Base-by-base conservation (phyloP, 2,113 vertebrate species). In the Nothocercus nigrocapillus region DNA sequence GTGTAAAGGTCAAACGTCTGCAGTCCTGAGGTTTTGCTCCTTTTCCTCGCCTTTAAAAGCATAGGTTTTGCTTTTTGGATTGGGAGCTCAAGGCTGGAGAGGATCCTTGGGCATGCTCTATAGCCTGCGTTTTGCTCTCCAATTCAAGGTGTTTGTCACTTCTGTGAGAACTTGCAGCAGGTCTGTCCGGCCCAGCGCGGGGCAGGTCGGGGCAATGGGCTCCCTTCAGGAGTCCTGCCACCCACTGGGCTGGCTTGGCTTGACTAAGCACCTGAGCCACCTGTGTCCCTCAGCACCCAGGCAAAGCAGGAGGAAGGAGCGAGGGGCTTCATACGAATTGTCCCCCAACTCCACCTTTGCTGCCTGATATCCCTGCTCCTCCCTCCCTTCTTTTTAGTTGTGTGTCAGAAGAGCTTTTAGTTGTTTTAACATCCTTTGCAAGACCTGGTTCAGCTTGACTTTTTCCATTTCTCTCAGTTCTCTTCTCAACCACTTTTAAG, bases 201-300 rank as follows among this genome's bases (percentile, higher is more conserved):
- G 32, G 5, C 8, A 3, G 61, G 36, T 22, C 44, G 4, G 66
- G 53, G 69, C n/a, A 67, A 11, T 0, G 1, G 21, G 42, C 7
- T 5, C 27, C 70, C 5, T 7, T 74, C 19, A 45, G 21, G 76
- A 27, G 21, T 44, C 7, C 68, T 2, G 30, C 0, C 9, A 2
- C 0, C 1, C 0, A 0, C 2, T 64, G 59, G 11, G 38, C n/a
- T 40, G 2, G 0, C 74, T 14, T 3, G 69, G 47, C 42, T 40
- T 44, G 56, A 17, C 11, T 27, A n/a, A 5, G 59, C 45, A 36
- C 6, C 0, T 19, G n/a, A 11, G 28, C 1, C 4, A 1, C 7
- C 75, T 30, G 0, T 0, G 18, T 11, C 11, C 25, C 11, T 7
- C 17, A 27, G 47, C 30, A 38, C 38, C 53, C 7, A 2, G 32